Evolutionary conservation across 2,113 vertebrate species (phyloP), one percentile per base, ranked within the genome.

Genomic region (Reinhardtius hippoglossoides): DNA sequence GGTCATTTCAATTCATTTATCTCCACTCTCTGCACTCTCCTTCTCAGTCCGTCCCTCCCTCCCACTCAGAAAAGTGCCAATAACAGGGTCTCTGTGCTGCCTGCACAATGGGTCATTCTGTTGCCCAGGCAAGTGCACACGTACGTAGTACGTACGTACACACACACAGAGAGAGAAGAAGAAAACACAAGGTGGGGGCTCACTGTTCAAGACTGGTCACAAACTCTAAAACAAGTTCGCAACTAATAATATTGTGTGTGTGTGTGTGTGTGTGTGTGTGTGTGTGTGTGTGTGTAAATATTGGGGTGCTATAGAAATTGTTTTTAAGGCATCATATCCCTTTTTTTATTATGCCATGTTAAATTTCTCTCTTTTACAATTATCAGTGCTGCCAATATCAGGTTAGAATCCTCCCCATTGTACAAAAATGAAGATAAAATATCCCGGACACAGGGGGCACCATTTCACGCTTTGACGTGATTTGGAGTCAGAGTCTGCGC

Each of bases 1-100:
- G 31, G 6, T 31, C 27, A 6, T 31, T 31, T 31, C 1, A 31
- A 31, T 31, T 31, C 7, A 42, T 42, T 42, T 10, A 13, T 79
- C 67, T 74, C 64, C 59, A 56, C 52, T 70, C 68, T 67, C n/a
- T n/a, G n/a, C n/a, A n/a, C n/a, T n/a, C 72, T 72, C 74, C 24
- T 37, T 16, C 62, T 23, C n/a, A 23, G 46, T 58, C 58, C 42
- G 62, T 76, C 67, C 52, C 67, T 71, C 77, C 54, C 80, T 80
- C 86, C 80, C 85, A 83, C 31, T 31, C 86, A 78, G 71, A 86
- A 48, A 78, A 65, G 67, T 74, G 52, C 85, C 84, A 90, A 89
- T 93, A 93, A 93, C 87, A 87, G 88, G 59, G 72, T 86, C 89
- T 93, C 92, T 93, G 91, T 93, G 80, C 77, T 81, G 70, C 78